Conservation (phyloP, 2,113 vertebrate genomes). For the Trematocara zebra region DNA sequence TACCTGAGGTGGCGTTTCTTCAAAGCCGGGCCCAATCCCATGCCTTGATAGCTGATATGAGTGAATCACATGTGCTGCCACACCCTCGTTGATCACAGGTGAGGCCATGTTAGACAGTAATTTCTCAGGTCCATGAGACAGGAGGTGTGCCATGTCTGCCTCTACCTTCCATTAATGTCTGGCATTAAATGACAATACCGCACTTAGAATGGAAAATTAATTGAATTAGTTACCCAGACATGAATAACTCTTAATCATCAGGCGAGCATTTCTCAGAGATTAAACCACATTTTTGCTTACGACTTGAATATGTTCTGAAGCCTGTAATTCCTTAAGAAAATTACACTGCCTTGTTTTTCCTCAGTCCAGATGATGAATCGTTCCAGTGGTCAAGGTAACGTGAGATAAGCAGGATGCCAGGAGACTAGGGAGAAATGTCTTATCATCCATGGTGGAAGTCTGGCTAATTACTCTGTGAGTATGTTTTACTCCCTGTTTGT, state of each 20-base stretch:
- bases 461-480: not conserved
- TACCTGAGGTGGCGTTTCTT: conserved; percentile 27
- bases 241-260: not conserved
- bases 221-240: not conserved
- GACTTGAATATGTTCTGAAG: not conserved
- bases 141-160: conserved; percentile 11
- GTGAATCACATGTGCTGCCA: conserved; percentile 47
- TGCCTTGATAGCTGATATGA: conserved; percentile 22
- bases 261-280: not conserved
- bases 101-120: not conserved
- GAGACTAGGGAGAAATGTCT: not conserved
- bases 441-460: not conserved
- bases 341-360: not conserved
- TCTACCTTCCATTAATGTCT: not conserved
- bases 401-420: not conserved
- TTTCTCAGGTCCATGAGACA: not conserved
- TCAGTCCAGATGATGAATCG: not conserved
- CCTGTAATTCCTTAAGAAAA: not conserved
- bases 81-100: conserved; percentile 39
- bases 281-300: not conserved
- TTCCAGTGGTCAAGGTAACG: not conserved
- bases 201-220: not conserved
- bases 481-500: not conserved
- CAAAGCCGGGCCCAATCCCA: conserved; percentile 7
- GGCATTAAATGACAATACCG: not conserved